Evolutionary conservation across 2,113 vertebrate genomes (phyloP).

Genomic region (Rostratula benghalensis): DNA sequence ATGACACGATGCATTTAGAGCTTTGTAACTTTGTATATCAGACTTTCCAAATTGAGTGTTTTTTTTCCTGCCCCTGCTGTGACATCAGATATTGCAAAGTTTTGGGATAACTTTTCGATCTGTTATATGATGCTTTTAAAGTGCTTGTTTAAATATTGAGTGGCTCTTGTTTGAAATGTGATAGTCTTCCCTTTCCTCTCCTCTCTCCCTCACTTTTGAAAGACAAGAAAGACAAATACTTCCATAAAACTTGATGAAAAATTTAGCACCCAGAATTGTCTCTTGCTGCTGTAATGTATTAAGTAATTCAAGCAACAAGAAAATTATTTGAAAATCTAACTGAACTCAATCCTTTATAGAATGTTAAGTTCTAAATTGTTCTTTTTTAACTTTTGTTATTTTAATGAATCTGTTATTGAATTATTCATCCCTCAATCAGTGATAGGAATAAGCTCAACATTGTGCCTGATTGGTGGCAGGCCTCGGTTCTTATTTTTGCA

Average conservation of each 20-base stretch:
- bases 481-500: neutral
- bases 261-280: neutral
- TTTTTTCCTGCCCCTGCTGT: neutral
- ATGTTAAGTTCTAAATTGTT: neutral
- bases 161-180: neutral
- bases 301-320: neutral
- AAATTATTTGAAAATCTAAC: neutral
- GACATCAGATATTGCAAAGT: neutral
- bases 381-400: neutral
- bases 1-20: neutral
- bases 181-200: neutral
- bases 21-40: neutral
- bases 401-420: neutral
- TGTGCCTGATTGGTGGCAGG: neutral
- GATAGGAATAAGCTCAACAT: neutral
- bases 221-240: neutral
- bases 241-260: neutral
- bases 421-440: neutral
- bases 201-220: neutral
- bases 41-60: neutral
- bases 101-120: neutral
- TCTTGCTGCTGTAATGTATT: neutral
- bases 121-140: neutral
- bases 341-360: neutral
- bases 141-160: neutral